A percentile compares a stretch with the other conserved stretches of the same genome.
Conservation (phyloP, 2,113 vertebrate species). For the Ochotona curzoniae region DNA sequence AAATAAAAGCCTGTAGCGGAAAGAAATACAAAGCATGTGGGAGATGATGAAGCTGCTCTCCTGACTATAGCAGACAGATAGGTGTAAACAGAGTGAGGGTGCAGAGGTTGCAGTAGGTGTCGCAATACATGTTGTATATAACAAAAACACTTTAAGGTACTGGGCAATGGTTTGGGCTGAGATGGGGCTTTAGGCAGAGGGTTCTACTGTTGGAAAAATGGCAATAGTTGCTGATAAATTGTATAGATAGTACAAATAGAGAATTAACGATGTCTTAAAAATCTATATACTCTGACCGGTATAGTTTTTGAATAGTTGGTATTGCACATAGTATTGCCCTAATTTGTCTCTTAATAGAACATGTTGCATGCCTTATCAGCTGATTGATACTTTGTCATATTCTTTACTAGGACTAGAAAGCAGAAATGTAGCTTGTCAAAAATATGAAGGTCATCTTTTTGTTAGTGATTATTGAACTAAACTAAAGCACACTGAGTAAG, state of each 20-base stretch:
- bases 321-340: background rate
- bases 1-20: background rate
- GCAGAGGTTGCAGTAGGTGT: background rate
- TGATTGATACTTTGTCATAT: background rate
- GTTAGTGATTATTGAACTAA: background rate
- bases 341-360: background rate
- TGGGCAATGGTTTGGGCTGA: background rate
- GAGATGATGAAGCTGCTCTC: background rate
- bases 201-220: background rate
- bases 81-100: background rate
- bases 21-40: background rate
- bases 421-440: constrained; percentile 44
- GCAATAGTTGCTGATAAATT: background rate
- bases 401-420: constrained; percentile 33
- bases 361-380: background rate
- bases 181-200: background rate
- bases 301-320: background rate
- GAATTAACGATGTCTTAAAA: background rate
- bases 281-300: background rate
- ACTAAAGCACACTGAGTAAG: background rate
- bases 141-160: background rate
- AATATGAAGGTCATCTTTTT: background rate
- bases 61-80: background rate
- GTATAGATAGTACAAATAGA: background rate
- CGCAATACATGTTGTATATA: background rate